Evolutionary conservation across 2,113 vertebrate species (phyloP), one percentile per base, ranked within the genome.

Genomic region (Oryzias woworae): DNA sequence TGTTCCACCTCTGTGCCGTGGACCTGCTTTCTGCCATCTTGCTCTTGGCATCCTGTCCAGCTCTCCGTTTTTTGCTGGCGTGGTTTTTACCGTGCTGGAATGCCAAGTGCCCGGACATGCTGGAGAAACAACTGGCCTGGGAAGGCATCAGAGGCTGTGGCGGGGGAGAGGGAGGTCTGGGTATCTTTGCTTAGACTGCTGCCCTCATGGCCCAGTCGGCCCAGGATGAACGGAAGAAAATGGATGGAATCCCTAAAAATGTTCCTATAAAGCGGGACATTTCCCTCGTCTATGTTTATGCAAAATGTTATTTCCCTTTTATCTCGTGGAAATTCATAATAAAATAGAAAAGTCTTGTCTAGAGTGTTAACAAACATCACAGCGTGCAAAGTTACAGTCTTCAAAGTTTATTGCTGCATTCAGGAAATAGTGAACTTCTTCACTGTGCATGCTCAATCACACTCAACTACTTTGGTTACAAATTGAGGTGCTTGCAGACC

Each of bases 21-120:
- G 95, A 96, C 84, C 92, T 98, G 62, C 87, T 98, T 75, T 95
- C 94, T 13, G 94, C 96, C 58, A 88, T 94, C 73, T 87, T 96
- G 74, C 88, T 98, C 82, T 98, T 36, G 94, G 93, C 54, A 93
- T 98, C 45, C 85, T 96, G 56, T 93, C 94, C 20, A 95, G 93
- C 62, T 94, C 94, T 0, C 88, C 93, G 0, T 94, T 92, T 61
- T 93, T 98, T 67, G 92, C 91, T 52, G 87, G 77, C 7, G 85
- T 95, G 51, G 87, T 81, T 56, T 94, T 96, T 74, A 95, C 91
- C 6, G 85, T 92, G 12, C 82, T 92, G 0, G 90, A 94, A 55
- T 98, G 96, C 85, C 89, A 92, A 71, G 83, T 92, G 0, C 20
- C 20, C 20, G 20, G 20, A 20, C 20, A 20, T 20, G 1, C 20